These are phyloP conservation scores for Sphecodes monilicornis DNA, from an alignment of 2,888 invertebrate genomes.

Conservation along the genomic window DNA sequence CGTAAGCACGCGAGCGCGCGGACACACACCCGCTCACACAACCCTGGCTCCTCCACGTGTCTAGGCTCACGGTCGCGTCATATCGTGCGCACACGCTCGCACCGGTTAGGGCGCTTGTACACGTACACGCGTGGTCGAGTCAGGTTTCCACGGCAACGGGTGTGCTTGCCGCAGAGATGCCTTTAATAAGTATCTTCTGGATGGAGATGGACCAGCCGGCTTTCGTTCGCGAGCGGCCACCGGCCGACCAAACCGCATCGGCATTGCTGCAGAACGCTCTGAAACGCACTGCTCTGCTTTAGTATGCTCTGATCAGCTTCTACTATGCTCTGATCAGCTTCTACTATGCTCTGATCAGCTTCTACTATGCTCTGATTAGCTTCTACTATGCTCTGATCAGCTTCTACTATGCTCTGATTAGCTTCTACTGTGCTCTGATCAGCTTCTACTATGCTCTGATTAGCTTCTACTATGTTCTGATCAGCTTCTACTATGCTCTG, in stretches of 20 bases:
- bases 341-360: neutral
- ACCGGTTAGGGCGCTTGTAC: slow-evolving; percentile 47
- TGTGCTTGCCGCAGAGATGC: slow-evolving; percentile 79
- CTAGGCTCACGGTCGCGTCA: slow-evolving; percentile 53
- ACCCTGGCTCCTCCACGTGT: slow-evolving; percentile 21
- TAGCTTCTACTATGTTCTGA: too few relatives aligned
- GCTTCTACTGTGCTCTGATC: neutral
- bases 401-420: neutral
- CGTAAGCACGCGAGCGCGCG: slow-evolving; percentile 24
- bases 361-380: neutral
- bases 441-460: too few relatives aligned
- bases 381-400: neutral
- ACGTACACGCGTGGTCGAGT: slow-evolving; percentile 67
- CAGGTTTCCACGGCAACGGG: slow-evolving; percentile 82
- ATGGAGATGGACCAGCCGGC: slow-evolving; percentile 70
- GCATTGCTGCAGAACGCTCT: neutral
- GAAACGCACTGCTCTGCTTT: neutral
- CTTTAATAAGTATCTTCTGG: slow-evolving; percentile 82
- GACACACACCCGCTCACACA: slow-evolving; percentile 12
- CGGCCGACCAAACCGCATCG: neutral
- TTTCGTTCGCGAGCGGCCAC: neutral
- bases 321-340: neutral
- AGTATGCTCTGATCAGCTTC: neutral
- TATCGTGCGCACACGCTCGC: slow-evolving; percentile 48
- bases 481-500: too few relatives aligned